Percentiles rank a stretch among this genome's conserved stretches.
Conservation (phyloP, 92 coral and sea anemone genomes). For the Porites divaricata region DNA sequence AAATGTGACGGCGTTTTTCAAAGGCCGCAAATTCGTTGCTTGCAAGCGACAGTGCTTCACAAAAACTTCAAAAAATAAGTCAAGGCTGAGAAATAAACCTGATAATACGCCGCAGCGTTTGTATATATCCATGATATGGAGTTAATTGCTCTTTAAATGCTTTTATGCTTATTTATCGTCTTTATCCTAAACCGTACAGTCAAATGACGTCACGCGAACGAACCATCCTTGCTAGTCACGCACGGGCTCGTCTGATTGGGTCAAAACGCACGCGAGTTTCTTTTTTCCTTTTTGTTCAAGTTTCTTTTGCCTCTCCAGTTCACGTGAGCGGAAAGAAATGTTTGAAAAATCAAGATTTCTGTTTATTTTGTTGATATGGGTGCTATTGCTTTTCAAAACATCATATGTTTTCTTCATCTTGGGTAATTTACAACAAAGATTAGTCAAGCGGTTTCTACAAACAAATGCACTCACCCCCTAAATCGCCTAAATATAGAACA, state of each 20-base stretch:
- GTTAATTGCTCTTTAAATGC: too few relatives aligned
- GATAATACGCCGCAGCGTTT: neutral
- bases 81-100: neutral
- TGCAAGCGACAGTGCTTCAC: too few relatives aligned
- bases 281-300: neutral
- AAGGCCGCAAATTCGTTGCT: too few relatives aligned
- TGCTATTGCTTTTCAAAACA: constrained; percentile 26
- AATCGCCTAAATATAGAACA: neutral
- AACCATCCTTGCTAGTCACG: neutral
- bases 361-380: neutral
- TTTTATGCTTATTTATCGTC: too few relatives aligned
- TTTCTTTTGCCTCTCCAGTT: neutral
- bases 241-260: neutral
- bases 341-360: neutral
- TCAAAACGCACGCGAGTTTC: neutral
- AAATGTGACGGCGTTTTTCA: too few relatives aligned
- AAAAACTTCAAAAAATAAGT: too few relatives aligned
- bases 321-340: too few relatives aligned
- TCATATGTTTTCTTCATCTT: neutral
- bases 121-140: too few relatives aligned
- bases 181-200: neutral
- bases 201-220: neutral
- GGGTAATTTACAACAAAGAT: neutral
- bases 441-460: constrained; percentile 31
- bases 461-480: constrained; percentile 5